Conservation (phyloP, 37 sponge, comb jelly and placozoan species). For the Aplysina aerophoba region DNA sequence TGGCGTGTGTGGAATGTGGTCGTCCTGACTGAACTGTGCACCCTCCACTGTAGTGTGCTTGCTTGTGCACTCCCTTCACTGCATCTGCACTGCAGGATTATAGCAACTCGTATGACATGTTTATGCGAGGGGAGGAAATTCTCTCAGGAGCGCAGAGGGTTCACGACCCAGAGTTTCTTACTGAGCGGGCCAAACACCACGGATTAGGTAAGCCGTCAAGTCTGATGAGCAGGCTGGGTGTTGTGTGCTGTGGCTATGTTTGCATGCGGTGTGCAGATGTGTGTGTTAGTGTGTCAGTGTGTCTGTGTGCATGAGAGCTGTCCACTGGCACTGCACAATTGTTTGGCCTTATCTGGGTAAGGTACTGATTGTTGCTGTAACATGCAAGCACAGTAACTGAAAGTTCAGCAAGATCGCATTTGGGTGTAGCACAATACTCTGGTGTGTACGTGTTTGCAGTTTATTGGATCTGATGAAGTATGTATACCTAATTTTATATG, state of each 20-base stretch:
- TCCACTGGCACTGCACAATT: not conserved
- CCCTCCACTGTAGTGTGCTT: not conserved
- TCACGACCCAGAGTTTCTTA: slow-evolving; percentile 93
- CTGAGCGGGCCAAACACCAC: slow-evolving; percentile 86
- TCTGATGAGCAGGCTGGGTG: not conserved
- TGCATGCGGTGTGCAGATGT: not conserved
- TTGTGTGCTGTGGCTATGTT: not conserved
- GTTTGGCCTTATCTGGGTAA: no score
- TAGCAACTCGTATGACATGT: slow-evolving; percentile 98
- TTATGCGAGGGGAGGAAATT: slow-evolving; percentile 99
- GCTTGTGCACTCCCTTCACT: not conserved
- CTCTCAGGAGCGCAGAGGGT: slow-evolving; percentile 98
- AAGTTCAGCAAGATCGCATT: no score
- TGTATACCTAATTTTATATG: no score
- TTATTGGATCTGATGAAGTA: no score
- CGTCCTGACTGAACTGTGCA: not conserved
- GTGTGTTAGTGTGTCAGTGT: not conserved
- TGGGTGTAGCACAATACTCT: no score
- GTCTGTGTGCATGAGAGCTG: no score
- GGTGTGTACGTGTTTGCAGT: no score
- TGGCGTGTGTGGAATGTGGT: not conserved
- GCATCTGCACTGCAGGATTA: slow-evolving; percentile 44
- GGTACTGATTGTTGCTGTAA: no score
- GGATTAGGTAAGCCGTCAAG: slow-evolving; percentile 81
- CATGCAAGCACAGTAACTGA: no score